These are phyloP conservation scores for Teleogryllus oceanicus DNA, from an alignment of 2,888 invertebrate genomes.

Conservation along the genomic window DNA sequence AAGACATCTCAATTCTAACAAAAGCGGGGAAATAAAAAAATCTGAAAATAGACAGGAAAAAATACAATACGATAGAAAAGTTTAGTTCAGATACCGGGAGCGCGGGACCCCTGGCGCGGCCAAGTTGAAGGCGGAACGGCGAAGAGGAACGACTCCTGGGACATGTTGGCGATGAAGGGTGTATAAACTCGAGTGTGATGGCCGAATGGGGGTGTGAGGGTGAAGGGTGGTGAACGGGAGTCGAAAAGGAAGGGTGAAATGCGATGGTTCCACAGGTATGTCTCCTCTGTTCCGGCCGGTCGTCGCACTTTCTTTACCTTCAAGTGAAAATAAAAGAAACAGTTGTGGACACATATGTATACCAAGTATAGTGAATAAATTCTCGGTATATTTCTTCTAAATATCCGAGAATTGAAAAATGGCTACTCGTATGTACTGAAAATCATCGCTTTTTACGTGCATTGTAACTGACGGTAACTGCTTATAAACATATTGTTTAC, in stretches of 20 bases:
- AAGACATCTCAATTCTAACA: not conserved
- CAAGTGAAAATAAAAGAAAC: no score
- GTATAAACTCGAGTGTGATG: not conserved
- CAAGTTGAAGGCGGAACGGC: not conserved
- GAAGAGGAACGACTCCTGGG: not conserved
- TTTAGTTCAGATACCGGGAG: not conserved
- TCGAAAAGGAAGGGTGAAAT: not conserved
- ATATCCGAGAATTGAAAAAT: no score
- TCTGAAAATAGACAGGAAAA: not conserved
- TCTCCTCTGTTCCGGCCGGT: no score
- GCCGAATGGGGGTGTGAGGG: not conserved
- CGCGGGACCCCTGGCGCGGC: no score
- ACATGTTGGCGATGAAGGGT: constrained; percentile 6
- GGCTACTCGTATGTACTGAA: no score
- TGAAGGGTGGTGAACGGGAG: not conserved
- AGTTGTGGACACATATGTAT: no score
- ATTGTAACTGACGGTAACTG: no score
- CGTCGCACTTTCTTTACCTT: no score
- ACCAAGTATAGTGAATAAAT: no score
- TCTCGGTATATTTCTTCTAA: no score
- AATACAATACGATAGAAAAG: not conserved
- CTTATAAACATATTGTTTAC: no score
- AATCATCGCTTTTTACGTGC: no score
- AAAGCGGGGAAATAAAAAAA: not conserved
- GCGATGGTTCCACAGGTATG: not conserved